Conservation (phyloP, 2,113 vertebrate species). For the Dendrocopos noguchii region DNA sequence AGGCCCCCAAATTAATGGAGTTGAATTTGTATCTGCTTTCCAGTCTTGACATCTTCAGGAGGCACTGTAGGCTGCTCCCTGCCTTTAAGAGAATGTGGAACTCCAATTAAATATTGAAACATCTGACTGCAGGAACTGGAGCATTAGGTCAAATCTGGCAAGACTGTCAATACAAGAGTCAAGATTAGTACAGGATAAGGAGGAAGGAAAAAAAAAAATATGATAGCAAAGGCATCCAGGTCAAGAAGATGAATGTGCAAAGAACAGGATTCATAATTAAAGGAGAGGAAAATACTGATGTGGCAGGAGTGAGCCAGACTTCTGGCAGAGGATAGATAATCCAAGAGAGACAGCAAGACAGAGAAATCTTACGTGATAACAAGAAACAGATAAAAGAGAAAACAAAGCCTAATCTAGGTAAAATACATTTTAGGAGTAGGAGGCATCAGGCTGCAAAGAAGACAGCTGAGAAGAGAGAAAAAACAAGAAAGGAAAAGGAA, state of each 20-base stretch:
- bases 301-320: background rate
- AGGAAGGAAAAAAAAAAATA: background rate
- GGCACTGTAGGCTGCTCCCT: background rate
- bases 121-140: background rate
- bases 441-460: background rate
- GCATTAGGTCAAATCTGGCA: background rate
- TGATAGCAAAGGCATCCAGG: background rate
- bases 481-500: background rate
- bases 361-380: background rate
- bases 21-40: background rate
- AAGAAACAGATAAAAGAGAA: background rate
- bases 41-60: background rate
- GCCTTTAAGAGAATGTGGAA: background rate
- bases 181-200: background rate
- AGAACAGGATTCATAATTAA: background rate
- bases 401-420: background rate
- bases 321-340: background rate
- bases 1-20: background rate
- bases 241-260: background rate
- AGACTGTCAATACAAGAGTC: background rate
- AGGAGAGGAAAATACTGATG: background rate
- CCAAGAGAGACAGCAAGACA: background rate
- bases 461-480: background rate
- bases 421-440: background rate
- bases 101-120: background rate